Conservation (phyloP, 2,888 invertebrate species). For the Hymenopus coronatus region DNA sequence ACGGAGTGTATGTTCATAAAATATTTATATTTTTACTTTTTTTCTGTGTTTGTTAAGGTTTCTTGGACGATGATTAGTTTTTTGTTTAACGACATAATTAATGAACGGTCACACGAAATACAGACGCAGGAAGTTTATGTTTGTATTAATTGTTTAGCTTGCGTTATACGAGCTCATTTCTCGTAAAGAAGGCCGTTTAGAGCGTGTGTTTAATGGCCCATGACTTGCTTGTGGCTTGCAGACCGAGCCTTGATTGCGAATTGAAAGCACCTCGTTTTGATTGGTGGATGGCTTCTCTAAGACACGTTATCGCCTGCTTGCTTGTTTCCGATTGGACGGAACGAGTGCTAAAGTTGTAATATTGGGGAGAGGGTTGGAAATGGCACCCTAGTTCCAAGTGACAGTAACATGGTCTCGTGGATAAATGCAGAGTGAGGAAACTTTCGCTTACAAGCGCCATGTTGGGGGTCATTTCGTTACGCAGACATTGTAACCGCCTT, state of each 20-base stretch:
- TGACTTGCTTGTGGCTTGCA: background rate
- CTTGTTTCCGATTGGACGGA: background rate
- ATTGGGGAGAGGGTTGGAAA: background rate
- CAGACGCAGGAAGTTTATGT: background rate
- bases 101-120: too few relatives aligned
- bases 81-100: too few relatives aligned
- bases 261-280: background rate
- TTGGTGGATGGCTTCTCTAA: background rate
- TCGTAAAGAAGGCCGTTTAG: background rate
- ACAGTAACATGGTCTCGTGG: background rate
- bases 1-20: too few relatives aligned
- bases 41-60: too few relatives aligned
- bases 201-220: background rate
- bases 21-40: too few relatives aligned
- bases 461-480: background rate
- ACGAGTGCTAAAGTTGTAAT: background rate
- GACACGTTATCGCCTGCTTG: background rate
- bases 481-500: too few relatives aligned
- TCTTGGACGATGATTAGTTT: too few relatives aligned
- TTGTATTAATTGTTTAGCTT: background rate
- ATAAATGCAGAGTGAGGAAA: background rate
- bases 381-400: background rate
- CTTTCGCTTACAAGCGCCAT: background rate
- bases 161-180: background rate
- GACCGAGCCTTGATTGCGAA: background rate